Evolutionary conservation across 2,888 invertebrate species (phyloP).

Genomic region (Nomada lathburiana): DNA sequence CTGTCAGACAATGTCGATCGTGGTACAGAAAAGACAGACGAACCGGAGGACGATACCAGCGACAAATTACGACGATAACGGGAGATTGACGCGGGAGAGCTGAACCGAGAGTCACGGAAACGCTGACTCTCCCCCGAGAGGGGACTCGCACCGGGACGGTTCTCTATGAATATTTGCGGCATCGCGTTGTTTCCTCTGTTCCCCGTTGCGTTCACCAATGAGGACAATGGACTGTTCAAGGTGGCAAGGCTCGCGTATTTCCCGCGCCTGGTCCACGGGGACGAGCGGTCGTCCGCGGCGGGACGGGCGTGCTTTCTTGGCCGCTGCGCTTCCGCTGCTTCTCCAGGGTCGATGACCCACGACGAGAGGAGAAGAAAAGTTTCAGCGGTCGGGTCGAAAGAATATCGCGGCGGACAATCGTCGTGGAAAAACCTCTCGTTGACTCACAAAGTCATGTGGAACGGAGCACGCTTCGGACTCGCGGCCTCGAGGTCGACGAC

Average conservation of each 20-base stretch:
- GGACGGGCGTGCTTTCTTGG: slow-evolving; percentile 6
- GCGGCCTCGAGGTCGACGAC: slow-evolving; percentile 26
- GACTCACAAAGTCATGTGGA: slow-evolving; percentile 4
- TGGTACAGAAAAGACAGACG: not conserved
- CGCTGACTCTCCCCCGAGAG: slow-evolving; percentile 9
- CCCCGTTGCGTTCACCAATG: slow-evolving; percentile 17
- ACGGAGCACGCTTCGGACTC: slow-evolving; percentile 11
- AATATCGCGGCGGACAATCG: slow-evolving; percentile 6
- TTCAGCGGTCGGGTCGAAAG: not conserved
- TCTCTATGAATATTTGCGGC: slow-evolving; percentile 57
- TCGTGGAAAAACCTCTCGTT: not conserved
- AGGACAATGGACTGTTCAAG: slow-evolving; percentile 53
- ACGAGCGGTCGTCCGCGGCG: slow-evolving; percentile 22
- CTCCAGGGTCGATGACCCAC: slow-evolving; percentile 39
- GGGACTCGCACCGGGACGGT: slow-evolving; percentile 32
- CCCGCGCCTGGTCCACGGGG: slow-evolving; percentile 29
- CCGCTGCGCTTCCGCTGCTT: slow-evolving; percentile 14
- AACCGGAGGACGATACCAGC: not conserved
- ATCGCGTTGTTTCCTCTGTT: slow-evolving; percentile 47
- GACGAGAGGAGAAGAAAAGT: not conserved
- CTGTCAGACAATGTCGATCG: not conserved
- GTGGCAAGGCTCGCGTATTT: slow-evolving; percentile 26
- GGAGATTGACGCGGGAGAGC: slow-evolving; percentile 4
- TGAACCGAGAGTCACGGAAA: not conserved
- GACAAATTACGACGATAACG: slow-evolving; percentile 13